Evolutionary conservation across 1,140 invertebrate genomes (phyloP), one percentile per base, ranked within the genome.

Genomic region (Alviniconcha marisindica): DNA sequence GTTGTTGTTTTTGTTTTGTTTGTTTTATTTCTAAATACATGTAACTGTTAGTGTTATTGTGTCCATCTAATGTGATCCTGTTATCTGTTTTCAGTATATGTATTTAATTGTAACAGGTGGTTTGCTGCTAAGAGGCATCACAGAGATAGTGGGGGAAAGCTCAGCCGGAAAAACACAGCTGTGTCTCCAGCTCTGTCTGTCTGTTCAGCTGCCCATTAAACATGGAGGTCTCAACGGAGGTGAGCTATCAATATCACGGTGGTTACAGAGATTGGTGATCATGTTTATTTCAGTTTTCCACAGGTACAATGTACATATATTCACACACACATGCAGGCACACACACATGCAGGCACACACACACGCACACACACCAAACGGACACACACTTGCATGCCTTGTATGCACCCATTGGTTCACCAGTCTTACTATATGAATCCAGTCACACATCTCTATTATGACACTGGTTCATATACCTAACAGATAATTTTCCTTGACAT

Each of bases 131-230:
- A 94, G 95, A 82, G 96, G 96, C 33, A 95, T 98, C 24, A 97
- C 96, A 73, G 97, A 98, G 94, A 95, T 98, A 89, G 95, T 95
- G 92, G 97, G 97, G 21, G 95, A 96, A 91, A 96, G 96, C 93
- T 96, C 96, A 14, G 94, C 94, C 87, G 97, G 97, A 28, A 98
- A 98, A 94, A 97, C 97, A 0, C 97, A 98, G 93, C 89, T 98
- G 24, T 96, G 95, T 87, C 91, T 98, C 40, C 96, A 97, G 92
- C 90, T 97, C 5, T 93, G 94, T 54, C 90, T 96, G 10, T 94
- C 93, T 77, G 94, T 94, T n/a, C 95, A 96, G 91, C 91, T 95
- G 80, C 93, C 94, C 28, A 63, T 69, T 66, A 66, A 83, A 31
- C 48, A 89, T 28, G 93, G 94, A 73, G 94, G 94, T 54, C 88